phyloP scores from a whole-genome alignment of 1,140 invertebrate genomes.

The Drosophila nannoptera region DNA sequence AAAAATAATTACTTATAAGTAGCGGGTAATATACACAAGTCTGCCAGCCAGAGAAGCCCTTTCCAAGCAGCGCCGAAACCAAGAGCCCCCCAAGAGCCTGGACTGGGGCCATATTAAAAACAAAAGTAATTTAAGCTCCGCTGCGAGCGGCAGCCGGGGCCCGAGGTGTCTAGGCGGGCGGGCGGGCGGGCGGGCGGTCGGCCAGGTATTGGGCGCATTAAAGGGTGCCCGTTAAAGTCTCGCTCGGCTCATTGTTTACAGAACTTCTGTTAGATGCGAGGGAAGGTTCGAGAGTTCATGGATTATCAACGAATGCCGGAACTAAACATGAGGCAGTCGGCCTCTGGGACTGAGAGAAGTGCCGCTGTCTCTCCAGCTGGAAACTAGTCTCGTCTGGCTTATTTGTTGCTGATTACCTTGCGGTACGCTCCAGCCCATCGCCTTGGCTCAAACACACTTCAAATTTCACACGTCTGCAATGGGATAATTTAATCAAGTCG shows the following conservation, averaged over 20 bases:
- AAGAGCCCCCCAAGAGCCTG: background rate
- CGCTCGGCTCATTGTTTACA: background rate
- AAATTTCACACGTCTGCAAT: constrained; percentile 67
- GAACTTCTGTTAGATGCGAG: background rate
- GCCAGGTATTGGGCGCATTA: constrained; percentile 9
- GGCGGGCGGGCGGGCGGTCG: too few relatives aligned
- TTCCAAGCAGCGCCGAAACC: constrained; percentile 1
- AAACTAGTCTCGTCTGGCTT: background rate
- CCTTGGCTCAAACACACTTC: background rate
- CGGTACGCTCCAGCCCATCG: constrained; percentile 19
- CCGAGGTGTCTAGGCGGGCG: too few relatives aligned
- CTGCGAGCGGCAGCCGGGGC: background rate
- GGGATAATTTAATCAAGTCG: constrained; percentile 72
- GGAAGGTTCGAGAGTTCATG: background rate
- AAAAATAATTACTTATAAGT: constrained; percentile 78
- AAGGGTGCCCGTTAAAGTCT: constrained; percentile 4
- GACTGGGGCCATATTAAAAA: constrained; percentile 32
- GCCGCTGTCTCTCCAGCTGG: background rate
- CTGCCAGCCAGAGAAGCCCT: background rate
- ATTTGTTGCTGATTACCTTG: constrained; percentile 59
- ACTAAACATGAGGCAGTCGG: too few relatives aligned
- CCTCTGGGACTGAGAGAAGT: too few relatives aligned
- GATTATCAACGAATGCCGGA: background rate
- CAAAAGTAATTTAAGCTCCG: constrained; percentile 67
- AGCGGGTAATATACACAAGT: constrained; percentile 58